A percentile compares a stretch with the other conserved stretches of the same genome.
Conservation (phyloP, 2,888 invertebrate genomes). For the Lypha dubia region DNA sequence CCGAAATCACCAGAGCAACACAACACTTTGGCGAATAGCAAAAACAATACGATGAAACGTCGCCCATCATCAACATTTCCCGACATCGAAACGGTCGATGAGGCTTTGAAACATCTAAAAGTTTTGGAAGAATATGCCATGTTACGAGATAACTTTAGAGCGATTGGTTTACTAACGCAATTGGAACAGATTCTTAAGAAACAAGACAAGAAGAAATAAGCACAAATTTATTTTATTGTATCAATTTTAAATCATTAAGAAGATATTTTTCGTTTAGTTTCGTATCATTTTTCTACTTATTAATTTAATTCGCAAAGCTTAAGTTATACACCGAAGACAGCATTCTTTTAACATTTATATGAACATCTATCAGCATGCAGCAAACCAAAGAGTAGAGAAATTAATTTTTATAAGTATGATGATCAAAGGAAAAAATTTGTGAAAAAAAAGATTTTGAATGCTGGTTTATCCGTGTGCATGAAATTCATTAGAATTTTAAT, state of each 20-base stretch:
- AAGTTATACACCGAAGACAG: too few relatives aligned
- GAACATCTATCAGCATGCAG: too few relatives aligned
- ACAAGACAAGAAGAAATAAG: slow-evolving; percentile 65
- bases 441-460: too few relatives aligned
- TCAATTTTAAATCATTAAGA: neutral
- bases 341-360: too few relatives aligned
- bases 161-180: slow-evolving; percentile 79
- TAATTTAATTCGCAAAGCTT: too few relatives aligned
- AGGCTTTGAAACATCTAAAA: slow-evolving; percentile 75
- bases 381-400: too few relatives aligned
- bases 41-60: slow-evolving; percentile 49
- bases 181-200: slow-evolving; percentile 77
- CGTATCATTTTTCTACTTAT: too few relatives aligned
- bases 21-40: neutral
- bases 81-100: slow-evolving; percentile 73
- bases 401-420: too few relatives aligned
- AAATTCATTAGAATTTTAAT: too few relatives aligned
- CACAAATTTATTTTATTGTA: neutral
- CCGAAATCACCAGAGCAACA: neutral
- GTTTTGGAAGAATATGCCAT: slow-evolving; percentile 80
- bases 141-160: slow-evolving; percentile 79
- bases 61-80: slow-evolving; percentile 44
- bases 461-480: too few relatives aligned
- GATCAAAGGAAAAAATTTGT: too few relatives aligned
- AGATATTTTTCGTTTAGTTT: neutral